These are phyloP conservation scores for Anoplolepis gracilipes DNA, from an alignment of 1,140 invertebrate genomes.

Conservation along the genomic window DNA sequence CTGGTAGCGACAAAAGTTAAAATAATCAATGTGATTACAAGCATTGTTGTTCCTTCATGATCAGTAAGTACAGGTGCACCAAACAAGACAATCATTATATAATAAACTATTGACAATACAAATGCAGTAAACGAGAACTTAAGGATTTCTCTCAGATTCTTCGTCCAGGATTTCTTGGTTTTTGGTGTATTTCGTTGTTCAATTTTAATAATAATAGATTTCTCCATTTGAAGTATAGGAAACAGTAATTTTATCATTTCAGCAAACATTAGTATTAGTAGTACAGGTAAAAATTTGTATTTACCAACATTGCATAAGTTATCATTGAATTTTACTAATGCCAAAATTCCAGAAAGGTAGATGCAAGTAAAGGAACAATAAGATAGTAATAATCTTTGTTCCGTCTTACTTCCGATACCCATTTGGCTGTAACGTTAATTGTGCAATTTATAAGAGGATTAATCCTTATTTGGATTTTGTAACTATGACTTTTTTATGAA, in stretches of 20 bases:
- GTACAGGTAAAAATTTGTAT: conserved; percentile 80
- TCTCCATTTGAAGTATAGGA: conserved; percentile 76
- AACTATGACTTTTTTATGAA: no score
- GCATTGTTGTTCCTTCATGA: conserved; percentile 90
- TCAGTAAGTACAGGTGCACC: conserved; percentile 90
- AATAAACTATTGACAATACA: conserved; percentile 85
- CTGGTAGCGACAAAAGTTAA: conserved; percentile 89
- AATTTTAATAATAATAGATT: conserved; percentile 66
- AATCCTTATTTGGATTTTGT: neutral
- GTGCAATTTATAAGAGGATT: neutral
- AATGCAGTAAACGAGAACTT: conserved; percentile 78
- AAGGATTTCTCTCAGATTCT: conserved; percentile 77
- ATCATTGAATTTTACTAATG: conserved; percentile 80
- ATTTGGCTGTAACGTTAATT: conserved; percentile 57
- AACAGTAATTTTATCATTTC: conserved; percentile 82
- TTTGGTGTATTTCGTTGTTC: conserved; percentile 70
- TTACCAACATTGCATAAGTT: conserved; percentile 82
- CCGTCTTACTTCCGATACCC: conserved; percentile 72
- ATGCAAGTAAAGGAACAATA: conserved; percentile 83
- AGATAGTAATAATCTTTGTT: conserved; percentile 79
- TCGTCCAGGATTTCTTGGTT: conserved; percentile 74
- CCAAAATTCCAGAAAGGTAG: conserved; percentile 82
- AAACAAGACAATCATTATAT: conserved; percentile 90
- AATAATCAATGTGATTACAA: conserved; percentile 88
- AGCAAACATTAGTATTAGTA: conserved; percentile 81